Evolutionary conservation across 2,888 invertebrate genomes (phyloP).

Genomic region (Lasioglossum morio): DNA sequence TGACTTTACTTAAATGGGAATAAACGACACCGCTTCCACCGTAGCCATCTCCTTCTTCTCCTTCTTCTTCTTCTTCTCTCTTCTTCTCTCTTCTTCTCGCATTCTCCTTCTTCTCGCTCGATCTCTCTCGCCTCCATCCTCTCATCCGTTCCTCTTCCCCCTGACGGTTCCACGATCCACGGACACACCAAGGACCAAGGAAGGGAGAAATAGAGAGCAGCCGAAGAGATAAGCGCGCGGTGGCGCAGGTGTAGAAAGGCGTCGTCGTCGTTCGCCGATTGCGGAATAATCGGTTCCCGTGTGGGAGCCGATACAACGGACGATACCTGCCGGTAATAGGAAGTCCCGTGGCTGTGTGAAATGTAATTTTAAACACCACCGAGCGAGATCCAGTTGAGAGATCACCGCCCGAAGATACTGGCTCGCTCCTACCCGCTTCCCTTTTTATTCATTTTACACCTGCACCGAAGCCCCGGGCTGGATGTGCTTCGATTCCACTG

Average conservation of each 20-base stretch:
- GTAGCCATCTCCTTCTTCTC: slow-evolving; percentile 21
- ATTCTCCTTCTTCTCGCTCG: not conserved
- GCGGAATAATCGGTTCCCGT: slow-evolving; percentile 73
- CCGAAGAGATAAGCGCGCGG: slow-evolving; percentile 52
- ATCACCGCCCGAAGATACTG: slow-evolving; percentile 20
- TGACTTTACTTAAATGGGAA: slow-evolving; percentile 82
- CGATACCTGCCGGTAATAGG: slow-evolving; percentile 67
- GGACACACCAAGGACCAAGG: slow-evolving; percentile 47
- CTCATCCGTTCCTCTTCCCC: slow-evolving; percentile 21
- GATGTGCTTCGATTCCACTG: not conserved
- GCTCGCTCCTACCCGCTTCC: not conserved
- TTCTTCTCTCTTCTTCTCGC: not conserved
- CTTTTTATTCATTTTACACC: not conserved
- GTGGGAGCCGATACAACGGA: slow-evolving; percentile 68
- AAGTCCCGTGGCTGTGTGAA: slow-evolving; percentile 48
- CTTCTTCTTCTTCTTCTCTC: not conserved
- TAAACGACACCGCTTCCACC: slow-evolving; percentile 74
- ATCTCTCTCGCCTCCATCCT: not conserved
- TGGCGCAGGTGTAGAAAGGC: slow-evolving; percentile 77
- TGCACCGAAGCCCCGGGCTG: too few relatives aligned
- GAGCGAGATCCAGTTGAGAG: slow-evolving; percentile 46
- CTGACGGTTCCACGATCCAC: slow-evolving; percentile 19
- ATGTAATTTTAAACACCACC: slow-evolving; percentile 53
- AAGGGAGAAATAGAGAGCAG: slow-evolving; percentile 63
- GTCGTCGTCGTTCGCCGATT: slow-evolving; percentile 70